Percentiles rank a stretch among this genome's conserved stretches.
Evolutionary conservation across 2,888 invertebrate species (phyloP).

Genomic region (Mesochorus sp.): DNA sequence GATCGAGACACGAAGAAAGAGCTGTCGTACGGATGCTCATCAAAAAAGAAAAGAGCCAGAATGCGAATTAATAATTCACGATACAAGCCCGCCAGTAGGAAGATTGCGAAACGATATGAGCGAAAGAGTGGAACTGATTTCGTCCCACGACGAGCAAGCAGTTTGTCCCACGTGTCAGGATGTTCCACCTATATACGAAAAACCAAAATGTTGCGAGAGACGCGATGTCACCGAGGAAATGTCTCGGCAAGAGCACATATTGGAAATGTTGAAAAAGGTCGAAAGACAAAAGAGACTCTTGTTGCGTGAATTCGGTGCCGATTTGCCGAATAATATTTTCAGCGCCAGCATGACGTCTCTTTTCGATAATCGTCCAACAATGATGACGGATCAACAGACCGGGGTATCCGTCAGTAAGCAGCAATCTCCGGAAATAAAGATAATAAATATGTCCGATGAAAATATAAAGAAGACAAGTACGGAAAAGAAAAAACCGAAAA

Average conservation of each 20-base stretch:
- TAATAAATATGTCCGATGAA: conserved; percentile 74
- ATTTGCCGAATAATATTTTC: conserved; percentile 76
- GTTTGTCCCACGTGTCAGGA: conserved; percentile 65
- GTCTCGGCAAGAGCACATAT: conserved; percentile 75
- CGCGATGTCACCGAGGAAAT: conserved; percentile 61
- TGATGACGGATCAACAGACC: conserved; percentile 37
- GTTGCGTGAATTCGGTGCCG: conserved; percentile 75
- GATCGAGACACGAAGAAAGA: conserved; percentile 81
- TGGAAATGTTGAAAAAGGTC: conserved; percentile 77
- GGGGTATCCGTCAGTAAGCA: conserved; percentile 1
- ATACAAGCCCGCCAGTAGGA: conserved; percentile 39
- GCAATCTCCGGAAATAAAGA: conserved; percentile 73
- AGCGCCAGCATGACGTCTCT: conserved; percentile 73
- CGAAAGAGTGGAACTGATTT: conserved; percentile 24
- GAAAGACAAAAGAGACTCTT: conserved; percentile 76
- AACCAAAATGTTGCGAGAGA: conserved; percentile 8
- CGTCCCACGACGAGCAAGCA: conserved; percentile 58
- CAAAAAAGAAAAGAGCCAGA: conserved; percentile 84
- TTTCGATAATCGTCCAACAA: conserved; percentile 63
- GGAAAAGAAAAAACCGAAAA: conserved; percentile 56
- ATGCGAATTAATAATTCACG: conserved; percentile 79
- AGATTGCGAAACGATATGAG: neutral
- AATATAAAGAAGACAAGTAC: conserved; percentile 38
- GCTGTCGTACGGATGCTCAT: conserved; percentile 80
- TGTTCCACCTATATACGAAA: conserved; percentile 19